Conservation (phyloP, 2,113 vertebrate genomes). For the Gnathonemus longibarbis region DNA sequence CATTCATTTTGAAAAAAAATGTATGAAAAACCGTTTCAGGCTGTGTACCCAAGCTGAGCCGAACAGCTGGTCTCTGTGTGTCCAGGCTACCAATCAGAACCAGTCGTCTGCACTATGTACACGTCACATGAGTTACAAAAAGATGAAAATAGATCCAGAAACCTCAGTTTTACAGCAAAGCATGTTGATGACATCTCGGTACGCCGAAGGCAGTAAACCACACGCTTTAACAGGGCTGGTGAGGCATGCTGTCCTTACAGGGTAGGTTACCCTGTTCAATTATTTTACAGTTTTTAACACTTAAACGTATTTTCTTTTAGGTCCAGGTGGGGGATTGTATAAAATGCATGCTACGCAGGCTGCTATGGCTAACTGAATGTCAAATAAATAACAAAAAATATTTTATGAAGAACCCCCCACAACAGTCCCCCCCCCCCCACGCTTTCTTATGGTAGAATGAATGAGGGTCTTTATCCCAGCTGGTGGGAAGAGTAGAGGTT, state of each 20-base stretch:
- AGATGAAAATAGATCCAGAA: background rate
- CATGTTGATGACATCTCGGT: background rate
- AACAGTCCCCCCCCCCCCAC: conserved; percentile 22
- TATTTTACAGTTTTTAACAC: background rate
- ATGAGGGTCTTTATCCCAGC: conserved; percentile 71
- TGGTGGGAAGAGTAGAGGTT: conserved; percentile 54
- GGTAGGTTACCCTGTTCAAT: background rate
- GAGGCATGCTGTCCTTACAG: background rate
- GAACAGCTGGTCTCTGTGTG: background rate
- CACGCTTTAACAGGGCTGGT: background rate
- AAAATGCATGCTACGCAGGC: background rate
- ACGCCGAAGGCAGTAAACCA: background rate
- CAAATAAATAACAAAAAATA: conserved; percentile 27
- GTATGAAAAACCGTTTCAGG: background rate
- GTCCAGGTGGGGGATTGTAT: background rate
- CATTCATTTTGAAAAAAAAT: background rate
- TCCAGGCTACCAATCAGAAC: background rate
- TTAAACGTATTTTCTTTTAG: background rate
- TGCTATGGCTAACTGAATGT: background rate
- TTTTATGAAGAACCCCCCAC: conserved; percentile 37
- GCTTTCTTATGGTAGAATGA: conserved; percentile 57
- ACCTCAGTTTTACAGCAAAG: background rate
- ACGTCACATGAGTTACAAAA: background rate
- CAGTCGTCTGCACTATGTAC: background rate
- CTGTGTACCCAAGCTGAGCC: background rate